These are phyloP conservation scores for Heliconius charithonia DNA, from an alignment of 2,888 invertebrate genomes.

Conservation along the genomic window DNA sequence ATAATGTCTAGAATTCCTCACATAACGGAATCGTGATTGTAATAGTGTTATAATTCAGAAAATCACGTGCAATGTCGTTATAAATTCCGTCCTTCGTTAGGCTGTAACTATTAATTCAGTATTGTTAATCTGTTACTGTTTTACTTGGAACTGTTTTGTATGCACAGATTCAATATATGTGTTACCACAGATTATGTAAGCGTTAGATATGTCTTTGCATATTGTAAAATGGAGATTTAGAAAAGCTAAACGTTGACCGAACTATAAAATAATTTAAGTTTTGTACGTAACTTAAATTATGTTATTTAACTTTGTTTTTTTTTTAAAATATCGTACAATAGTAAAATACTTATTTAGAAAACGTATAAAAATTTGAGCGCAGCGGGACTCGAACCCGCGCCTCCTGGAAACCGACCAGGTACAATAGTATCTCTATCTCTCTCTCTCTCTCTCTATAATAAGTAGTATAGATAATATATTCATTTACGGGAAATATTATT, in stretches of 20 bases:
- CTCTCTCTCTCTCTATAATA: too few species aligned
- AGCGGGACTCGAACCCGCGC: too few species aligned
- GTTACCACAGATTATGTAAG: neutral
- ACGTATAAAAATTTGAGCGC: too few species aligned
- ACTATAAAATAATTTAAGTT: neutral
- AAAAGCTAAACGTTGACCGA: neutral
- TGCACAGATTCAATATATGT: neutral
- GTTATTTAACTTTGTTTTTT: too few species aligned
- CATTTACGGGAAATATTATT: too few species aligned
- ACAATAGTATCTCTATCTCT: too few species aligned
- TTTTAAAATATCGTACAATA: too few species aligned
- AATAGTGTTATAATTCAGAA: constrained; percentile 15
- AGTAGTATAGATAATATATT: too few species aligned
- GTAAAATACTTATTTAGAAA: too few species aligned
- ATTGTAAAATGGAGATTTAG: neutral
- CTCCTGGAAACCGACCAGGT: too few species aligned
- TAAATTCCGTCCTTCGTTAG: constrained; percentile 10
- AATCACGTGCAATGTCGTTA: constrained; percentile 11
- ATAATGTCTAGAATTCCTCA: constrained; percentile 2
- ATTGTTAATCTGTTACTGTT: neutral
- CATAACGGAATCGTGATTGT: neutral
- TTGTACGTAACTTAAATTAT: too few species aligned
- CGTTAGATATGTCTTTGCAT: neutral
- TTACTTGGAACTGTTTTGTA: neutral
- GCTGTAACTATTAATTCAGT: constrained; percentile 15